These are phyloP conservation scores for Coenonympha glycerion DNA, from an alignment of 2,888 invertebrate species.

Conservation along the genomic window DNA sequence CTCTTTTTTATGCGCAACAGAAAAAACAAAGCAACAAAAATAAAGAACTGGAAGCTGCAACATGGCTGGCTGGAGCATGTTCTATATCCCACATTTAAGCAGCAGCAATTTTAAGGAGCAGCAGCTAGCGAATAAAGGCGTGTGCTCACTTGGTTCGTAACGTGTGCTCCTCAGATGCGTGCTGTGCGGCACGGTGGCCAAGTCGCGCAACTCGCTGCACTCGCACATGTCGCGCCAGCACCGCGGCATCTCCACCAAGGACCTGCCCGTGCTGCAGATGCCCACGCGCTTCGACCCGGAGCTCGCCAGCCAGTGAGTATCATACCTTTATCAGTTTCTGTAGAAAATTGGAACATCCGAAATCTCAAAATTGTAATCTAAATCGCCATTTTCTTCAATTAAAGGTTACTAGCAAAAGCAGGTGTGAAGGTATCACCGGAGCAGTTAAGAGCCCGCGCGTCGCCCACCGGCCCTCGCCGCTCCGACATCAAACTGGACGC, in stretches of 20 bases:
- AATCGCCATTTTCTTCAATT: neutral
- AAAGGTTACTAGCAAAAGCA: conserved; percentile 87
- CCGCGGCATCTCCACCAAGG: conserved; percentile 94
- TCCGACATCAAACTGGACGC: conserved; percentile 87
- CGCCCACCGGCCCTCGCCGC: conserved; percentile 87
- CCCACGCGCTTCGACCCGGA: conserved; percentile 94
- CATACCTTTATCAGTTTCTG: neutral
- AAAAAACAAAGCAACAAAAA: too few species aligned
- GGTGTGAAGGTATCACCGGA: conserved; percentile 91
- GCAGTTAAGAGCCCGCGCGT: conserved; percentile 87
- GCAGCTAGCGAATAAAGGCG: too few species aligned
- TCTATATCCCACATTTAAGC: neutral
- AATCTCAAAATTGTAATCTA: too few species aligned
- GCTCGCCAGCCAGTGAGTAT: conserved; percentile 82
- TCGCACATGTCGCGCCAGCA: conserved; percentile 96
- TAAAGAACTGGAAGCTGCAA: too few species aligned
- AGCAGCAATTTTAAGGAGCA: too few species aligned
- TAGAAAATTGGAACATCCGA: too few species aligned
- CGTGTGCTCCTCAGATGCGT: conserved; percentile 80
- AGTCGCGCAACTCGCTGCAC: conserved; percentile 92
- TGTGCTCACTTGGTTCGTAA: neutral
- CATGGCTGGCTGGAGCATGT: too few species aligned
- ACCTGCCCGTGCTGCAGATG: conserved; percentile 93
- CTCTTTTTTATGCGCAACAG: too few species aligned
- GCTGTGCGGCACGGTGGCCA: conserved; percentile 93